Percentiles rank a stretch among this genome's conserved stretches.
Evolutionary conservation across 2,113 vertebrate genomes (phyloP).

Genomic region (Scomber japonicus): DNA sequence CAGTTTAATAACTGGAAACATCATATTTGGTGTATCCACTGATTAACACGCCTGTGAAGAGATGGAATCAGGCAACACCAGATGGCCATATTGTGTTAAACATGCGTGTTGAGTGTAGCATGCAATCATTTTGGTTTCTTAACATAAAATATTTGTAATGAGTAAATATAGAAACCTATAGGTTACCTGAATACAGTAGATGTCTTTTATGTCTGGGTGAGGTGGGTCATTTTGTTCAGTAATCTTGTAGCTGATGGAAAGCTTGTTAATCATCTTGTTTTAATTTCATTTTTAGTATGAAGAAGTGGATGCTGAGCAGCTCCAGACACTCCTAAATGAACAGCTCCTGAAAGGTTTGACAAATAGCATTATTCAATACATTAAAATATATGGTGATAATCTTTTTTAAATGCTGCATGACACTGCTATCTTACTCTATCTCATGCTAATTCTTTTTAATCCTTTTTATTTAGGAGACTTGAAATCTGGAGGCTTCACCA

Average conservation of each 20-base stretch:
- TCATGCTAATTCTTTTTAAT: neutral
- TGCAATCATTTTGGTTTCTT: neutral
- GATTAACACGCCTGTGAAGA: too few relatives aligned
- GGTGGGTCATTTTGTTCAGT: neutral
- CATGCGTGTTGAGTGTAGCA: neutral
- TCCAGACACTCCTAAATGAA: slow-evolving; percentile 69
- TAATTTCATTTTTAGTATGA: slow-evolving; percentile 45
- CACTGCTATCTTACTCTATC: too few relatives aligned
- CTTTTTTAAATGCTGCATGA: neutral
- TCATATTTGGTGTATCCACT: too few relatives aligned
- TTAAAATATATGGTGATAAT: neutral
- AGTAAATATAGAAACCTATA: neutral
- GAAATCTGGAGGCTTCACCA: slow-evolving; percentile 73
- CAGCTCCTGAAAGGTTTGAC: slow-evolving; percentile 45
- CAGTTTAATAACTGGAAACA: too few relatives aligned
- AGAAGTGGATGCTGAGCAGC: slow-evolving; percentile 69
- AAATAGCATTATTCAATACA: neutral
- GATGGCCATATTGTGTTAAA: too few relatives aligned
- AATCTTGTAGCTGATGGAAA: too few relatives aligned
- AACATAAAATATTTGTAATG: too few relatives aligned
- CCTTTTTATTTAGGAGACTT: slow-evolving; percentile 51
- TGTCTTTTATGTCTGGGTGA: neutral
- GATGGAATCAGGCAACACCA: too few relatives aligned
- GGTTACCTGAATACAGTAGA: neutral
- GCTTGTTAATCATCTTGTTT: too few relatives aligned